Base-by-base conservation (phyloP, 2,797 vertebrate species). In the Clarias platycephalus region DNA sequence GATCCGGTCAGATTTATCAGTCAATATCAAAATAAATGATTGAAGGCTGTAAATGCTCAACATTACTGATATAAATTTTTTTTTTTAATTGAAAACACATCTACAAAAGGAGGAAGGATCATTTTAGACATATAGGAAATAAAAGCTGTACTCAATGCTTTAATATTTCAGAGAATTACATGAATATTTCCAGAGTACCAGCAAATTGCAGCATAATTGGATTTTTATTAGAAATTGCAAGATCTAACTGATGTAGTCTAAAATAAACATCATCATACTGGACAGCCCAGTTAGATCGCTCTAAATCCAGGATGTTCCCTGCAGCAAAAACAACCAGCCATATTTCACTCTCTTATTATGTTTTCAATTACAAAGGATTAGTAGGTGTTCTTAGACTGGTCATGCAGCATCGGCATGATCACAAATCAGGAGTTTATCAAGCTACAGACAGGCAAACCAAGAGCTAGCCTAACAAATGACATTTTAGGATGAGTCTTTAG, bases 291-390 rank as follows among this genome's bases (percentile, higher is more conserved):
- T 57, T 55, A 26, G 66, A 77, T 80, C 77, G 37, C 60, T 37
- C 37, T 70, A 71, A 81, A 74, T 79, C 76, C 82, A 20, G 64
- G 72, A 70, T 26, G 80, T 79, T 68, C 34, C 53, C 72, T 76
- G 44, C 71, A 76, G 58, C 68, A 82, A 76, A 66, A 55, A 28
- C 71, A 75, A 85, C 70, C 58, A 71, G 58, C 24, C 74, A 8
- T 40, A 85, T 71, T 77, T 87, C 72, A 68, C 55, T 66, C 63
- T 87, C 85, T 88, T 85, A 83, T 85, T 84, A 82, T 26, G 15
- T 72, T 86, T 87, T 88, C 75, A 88, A 86, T 88, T 88, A 88
- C 60, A 72, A 20, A 63, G 80, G 77, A 86, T 86, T 83, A 87
- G 72, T 49, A 34, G 34, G 37, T 57, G 44, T 79, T 81, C 85